These are phyloP conservation scores for Bombus soroeensis DNA, from an alignment of 1,140 invertebrate species.

Conservation along the genomic window DNA sequence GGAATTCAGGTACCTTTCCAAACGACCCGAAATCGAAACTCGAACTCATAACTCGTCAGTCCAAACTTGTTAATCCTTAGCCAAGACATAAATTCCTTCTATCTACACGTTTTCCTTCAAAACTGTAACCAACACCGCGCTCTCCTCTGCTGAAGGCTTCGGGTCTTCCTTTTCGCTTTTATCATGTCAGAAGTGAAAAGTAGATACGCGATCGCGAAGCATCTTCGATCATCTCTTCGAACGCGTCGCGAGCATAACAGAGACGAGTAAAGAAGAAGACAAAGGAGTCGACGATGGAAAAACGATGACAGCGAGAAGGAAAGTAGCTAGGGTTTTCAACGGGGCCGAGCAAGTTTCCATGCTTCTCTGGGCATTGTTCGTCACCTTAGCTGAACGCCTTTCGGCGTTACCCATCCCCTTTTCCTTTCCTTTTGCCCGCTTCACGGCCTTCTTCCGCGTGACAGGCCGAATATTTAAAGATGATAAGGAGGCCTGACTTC, in stretches of 20 bases:
- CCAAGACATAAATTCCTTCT: background rate
- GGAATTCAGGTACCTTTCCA: too few relatives aligned
- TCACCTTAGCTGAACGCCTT: slow-evolving; percentile 14
- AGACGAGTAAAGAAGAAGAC: background rate
- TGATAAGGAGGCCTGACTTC: slow-evolving; percentile 35
- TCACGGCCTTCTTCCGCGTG: background rate
- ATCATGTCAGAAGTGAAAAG: background rate
- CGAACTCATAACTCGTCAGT: too few relatives aligned
- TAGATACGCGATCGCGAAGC: background rate
- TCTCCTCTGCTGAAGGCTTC: accelerated
- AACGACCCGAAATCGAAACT: too few relatives aligned
- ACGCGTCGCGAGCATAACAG: background rate
- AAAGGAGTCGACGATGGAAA: background rate
- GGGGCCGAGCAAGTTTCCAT: slow-evolving; percentile 34
- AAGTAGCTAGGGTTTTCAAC: slow-evolving; percentile 13
- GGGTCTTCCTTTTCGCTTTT: background rate
- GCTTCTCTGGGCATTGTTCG: slow-evolving; percentile 18
- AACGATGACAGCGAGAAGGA: background rate
- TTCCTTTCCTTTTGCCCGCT: background rate
- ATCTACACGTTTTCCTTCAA: too few relatives aligned
- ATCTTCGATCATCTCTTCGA: background rate
- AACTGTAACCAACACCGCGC: background rate
- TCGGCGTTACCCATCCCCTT: background rate
- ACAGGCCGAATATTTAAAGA: slow-evolving; percentile 42
- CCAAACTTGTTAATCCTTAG: background rate